Percentiles rank a stretch among this genome's conserved stretches.
Evolutionary conservation across 2,888 invertebrate species (phyloP).

Genomic region (Sipha maydis): DNA sequence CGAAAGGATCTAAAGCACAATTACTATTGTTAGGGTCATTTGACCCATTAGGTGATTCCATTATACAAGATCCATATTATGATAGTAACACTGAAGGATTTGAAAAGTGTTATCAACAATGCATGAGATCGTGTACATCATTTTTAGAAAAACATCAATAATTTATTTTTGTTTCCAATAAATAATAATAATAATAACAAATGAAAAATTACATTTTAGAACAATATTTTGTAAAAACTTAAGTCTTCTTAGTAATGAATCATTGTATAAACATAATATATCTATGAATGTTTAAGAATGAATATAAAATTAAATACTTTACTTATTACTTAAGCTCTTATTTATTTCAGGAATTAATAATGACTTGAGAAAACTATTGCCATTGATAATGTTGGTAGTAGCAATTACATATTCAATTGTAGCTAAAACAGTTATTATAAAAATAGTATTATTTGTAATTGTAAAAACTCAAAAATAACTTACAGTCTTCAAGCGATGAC

Average conservation of each 20-base stretch:
- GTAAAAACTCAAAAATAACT: constrained; percentile 62
- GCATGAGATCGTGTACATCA: constrained; percentile 74
- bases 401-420: constrained; percentile 90
- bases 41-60: constrained; percentile 81
- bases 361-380: constrained; percentile 83
- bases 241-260: background rate
- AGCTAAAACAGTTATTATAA: constrained; percentile 68
- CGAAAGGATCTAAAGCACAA: constrained; percentile 76
- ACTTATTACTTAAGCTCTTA: constrained; percentile 22
- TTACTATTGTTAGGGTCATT: constrained; percentile 86
- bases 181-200: constrained; percentile 9
- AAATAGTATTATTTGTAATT: background rate
- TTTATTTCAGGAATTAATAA: constrained; percentile 67
- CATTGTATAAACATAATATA: constrained; percentile 3
- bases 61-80: constrained; percentile 93
- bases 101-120: constrained; percentile 81
- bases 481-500: constrained; percentile 71
- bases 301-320: background rate
- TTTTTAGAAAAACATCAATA: constrained; percentile 70
- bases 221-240: constrained; percentile 19
- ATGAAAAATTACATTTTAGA: background rate
- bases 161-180: background rate
- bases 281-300: background rate
- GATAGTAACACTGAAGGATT: constrained; percentile 77
- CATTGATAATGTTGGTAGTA: constrained; percentile 93